A percentile compares a stretch with the other conserved stretches of the same genome.
Evolutionary conservation across 2,797 vertebrate genomes (phyloP).

Genomic region (Phataginus tricuspis): DNA sequence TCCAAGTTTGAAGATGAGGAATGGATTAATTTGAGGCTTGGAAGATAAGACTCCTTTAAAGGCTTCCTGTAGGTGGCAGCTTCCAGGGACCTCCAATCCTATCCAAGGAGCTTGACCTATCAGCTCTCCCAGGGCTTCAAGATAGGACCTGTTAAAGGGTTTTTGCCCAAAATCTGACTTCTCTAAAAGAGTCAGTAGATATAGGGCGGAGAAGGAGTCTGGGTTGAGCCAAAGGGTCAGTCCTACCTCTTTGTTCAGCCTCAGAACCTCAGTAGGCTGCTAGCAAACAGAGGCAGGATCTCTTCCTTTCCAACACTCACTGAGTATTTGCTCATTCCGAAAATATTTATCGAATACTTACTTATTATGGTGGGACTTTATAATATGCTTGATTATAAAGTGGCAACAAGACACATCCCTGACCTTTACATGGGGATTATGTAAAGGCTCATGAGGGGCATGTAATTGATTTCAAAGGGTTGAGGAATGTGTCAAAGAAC

Average conservation of each 20-base stretch:
- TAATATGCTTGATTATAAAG: not conserved
- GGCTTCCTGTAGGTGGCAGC: not conserved
- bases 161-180: not conserved
- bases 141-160: not conserved
- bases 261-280: not conserved
- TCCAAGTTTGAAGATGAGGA: not conserved
- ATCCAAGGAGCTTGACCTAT: slow-evolving; percentile 13
- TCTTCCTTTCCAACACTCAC: not conserved
- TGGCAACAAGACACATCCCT: not conserved
- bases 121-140: not conserved
- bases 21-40: slow-evolving; percentile 31
- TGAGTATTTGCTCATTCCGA: not conserved
- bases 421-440: not conserved
- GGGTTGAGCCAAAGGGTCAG: not conserved
- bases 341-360: slow-evolving; percentile 29
- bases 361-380: slow-evolving; percentile 12
- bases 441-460: not conserved
- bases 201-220: not conserved
- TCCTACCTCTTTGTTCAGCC: not conserved
- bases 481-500: slow-evolving; percentile 14
- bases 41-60: slow-evolving; percentile 2
- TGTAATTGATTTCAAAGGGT: not conserved
- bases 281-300: not conserved
- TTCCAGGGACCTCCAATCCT: not conserved
- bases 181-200: not conserved